phyloP scores from a whole-genome alignment of 2,113 vertebrate species.

The Lutjanus erythropterus region DNA sequence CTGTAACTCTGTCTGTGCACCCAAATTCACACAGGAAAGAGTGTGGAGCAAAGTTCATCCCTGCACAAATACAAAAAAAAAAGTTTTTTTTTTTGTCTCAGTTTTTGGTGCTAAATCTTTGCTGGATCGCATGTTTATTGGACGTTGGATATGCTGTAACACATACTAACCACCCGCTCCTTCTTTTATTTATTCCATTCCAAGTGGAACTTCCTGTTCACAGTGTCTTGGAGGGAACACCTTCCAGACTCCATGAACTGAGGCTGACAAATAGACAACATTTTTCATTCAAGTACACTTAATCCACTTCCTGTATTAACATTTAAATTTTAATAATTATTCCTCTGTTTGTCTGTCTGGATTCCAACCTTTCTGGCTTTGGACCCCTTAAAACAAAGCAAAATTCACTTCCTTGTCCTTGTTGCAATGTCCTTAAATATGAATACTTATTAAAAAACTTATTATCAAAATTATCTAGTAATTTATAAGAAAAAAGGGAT shows the following conservation, averaged over 20 bases:
- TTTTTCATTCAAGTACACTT: background rate
- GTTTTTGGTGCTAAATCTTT: background rate
- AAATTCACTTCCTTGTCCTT: no score
- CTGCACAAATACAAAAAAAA: slow-evolving; percentile 2
- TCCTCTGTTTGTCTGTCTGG: no score
- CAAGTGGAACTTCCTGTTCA: background rate
- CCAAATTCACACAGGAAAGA: slow-evolving; percentile 1
- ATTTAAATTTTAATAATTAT: no score
- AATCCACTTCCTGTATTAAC: no score
- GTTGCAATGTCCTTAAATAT: no score
- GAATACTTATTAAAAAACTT: no score
- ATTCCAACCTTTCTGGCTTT: no score
- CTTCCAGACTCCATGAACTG: no score
- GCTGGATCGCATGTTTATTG: background rate
- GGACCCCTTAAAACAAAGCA: no score
- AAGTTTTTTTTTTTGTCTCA: background rate
- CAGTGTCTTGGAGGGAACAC: background rate
- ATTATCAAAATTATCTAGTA: no score
- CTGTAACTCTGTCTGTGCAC: background rate
- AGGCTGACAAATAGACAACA: background rate
- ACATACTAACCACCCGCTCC: background rate
- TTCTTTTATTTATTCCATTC: background rate
- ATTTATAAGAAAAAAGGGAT: no score
- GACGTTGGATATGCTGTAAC: background rate
- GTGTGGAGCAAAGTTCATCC: background rate